Evolutionary conservation across 2,113 vertebrate species (phyloP).

Genomic region (Cygnus atratus): DNA sequence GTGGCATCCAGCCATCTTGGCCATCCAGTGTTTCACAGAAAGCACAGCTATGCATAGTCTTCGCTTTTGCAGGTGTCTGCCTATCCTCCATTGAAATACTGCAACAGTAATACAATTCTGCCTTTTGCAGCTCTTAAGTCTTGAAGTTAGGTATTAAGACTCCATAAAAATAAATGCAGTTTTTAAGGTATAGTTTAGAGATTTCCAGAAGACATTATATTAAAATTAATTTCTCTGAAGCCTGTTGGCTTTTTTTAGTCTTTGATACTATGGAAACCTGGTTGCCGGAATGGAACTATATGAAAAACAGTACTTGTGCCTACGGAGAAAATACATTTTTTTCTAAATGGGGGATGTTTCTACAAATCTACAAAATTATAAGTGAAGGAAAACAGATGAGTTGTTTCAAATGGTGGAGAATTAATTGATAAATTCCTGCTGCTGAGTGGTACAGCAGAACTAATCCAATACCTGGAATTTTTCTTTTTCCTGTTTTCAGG

Average conservation of each 20-base stretch:
- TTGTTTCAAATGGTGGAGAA: background rate
- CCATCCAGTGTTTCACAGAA: background rate
- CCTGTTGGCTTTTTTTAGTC: constrained; percentile 56
- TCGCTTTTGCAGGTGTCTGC: background rate
- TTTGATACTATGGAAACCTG: constrained; percentile 67
- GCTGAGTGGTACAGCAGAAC: background rate
- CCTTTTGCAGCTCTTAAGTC: background rate
- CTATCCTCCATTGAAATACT: background rate
- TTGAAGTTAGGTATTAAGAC: background rate
- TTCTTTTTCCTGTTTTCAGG: accelerated
- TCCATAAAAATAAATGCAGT: background rate
- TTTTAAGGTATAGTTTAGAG: background rate
- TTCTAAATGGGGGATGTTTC: background rate
- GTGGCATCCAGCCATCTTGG: background rate
- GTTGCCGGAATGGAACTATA: constrained; percentile 15
- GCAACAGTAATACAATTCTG: background rate
- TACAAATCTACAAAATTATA: background rate
- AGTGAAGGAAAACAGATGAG: background rate
- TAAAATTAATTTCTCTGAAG: constrained; percentile 59
- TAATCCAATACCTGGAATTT: background rate
- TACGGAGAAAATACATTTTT: constrained; percentile 7
- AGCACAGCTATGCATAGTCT: background rate
- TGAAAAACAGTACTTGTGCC: constrained; percentile 14
- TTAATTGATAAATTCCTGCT: background rate
- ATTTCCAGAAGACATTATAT: constrained; percentile 39